phyloP scores from a whole-genome alignment of 2,113 vertebrate species.

The Campylomormyrus tamandua region DNA sequence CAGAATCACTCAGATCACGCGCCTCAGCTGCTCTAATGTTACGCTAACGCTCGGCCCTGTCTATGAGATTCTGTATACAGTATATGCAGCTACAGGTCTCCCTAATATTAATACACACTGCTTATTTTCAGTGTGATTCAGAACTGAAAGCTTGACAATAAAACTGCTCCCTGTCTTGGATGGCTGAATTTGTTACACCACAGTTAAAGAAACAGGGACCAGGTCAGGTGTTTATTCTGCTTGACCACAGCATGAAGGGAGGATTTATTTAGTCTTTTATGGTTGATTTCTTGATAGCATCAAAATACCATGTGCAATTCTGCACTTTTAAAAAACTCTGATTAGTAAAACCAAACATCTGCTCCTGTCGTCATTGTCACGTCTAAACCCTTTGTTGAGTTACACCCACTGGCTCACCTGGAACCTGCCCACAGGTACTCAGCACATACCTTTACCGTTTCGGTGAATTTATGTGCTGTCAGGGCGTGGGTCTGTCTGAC shows the following conservation, averaged over 20 bases:
- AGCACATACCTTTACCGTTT: not conserved
- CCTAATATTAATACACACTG: not conserved
- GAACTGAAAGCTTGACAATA: not conserved
- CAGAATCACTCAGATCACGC: no score
- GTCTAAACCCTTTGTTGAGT: not conserved
- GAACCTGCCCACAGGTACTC: not conserved
- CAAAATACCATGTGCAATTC: not conserved
- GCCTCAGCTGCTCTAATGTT: not conserved
- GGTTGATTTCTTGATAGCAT: not conserved
- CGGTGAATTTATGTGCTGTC: not conserved
- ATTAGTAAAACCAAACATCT: not conserved
- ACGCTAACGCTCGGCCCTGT: not conserved
- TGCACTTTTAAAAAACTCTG: not conserved
- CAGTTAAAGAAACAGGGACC: not conserved
- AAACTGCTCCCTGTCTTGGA: not conserved
- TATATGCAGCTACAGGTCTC: not conserved
- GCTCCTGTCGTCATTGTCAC: not conserved
- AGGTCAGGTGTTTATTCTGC: not conserved
- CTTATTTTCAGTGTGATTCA: not conserved
- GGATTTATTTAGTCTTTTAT: not conserved
- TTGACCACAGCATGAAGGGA: not conserved
- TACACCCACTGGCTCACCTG: not conserved
- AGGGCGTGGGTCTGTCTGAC: not conserved
- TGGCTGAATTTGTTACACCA: not conserved
- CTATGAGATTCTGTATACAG: not conserved